Evolutionary conservation across 2,888 invertebrate genomes (phyloP).

Genomic region (Macropis europaea): DNA sequence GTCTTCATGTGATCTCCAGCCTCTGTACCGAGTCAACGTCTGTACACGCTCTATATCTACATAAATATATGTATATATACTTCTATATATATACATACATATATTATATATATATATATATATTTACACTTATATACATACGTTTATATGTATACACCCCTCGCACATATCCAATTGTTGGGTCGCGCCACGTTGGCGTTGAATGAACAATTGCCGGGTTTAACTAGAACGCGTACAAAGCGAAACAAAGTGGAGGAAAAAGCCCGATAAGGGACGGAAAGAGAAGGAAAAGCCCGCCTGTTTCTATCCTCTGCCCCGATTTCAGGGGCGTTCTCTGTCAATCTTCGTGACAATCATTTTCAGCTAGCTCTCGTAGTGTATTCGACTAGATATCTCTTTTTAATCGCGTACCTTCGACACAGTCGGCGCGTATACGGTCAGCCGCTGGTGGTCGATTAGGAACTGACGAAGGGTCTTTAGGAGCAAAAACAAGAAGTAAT

Average conservation of each 20-base stretch:
- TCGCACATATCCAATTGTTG: conserved; percentile 57
- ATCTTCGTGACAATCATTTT: conserved; percentile 76
- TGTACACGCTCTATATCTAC: conserved; percentile 60
- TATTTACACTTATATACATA: conserved; percentile 61
- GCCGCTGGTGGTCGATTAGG: conserved; percentile 7
- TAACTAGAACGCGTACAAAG: not conserved
- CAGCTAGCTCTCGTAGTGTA: conserved; percentile 62
- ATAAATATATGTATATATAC: conserved; percentile 52
- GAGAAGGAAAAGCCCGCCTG: not conserved
- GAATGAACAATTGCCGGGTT: conserved; percentile 6
- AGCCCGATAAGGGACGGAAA: not conserved
- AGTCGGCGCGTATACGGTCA: not conserved
- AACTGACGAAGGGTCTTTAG: not conserved
- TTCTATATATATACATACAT: conserved; percentile 53
- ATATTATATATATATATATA: conserved; percentile 48
- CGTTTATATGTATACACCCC: conserved; percentile 63
- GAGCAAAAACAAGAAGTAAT: conserved; percentile 6
- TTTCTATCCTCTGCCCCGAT: conserved; percentile 6
- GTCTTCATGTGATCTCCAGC: conserved; percentile 66
- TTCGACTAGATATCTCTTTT: conserved; percentile 40
- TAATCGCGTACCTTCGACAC: conserved; percentile 26
- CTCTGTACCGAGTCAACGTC: conserved; percentile 58
- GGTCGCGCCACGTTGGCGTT: conserved; percentile 19
- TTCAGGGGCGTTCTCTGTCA: conserved; percentile 57
- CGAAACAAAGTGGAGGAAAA: not conserved